Evolutionary conservation across 2,888 invertebrate species (phyloP), one percentile per base, ranked within the genome.

Genomic region (Leptinotarsa haldemani): DNA sequence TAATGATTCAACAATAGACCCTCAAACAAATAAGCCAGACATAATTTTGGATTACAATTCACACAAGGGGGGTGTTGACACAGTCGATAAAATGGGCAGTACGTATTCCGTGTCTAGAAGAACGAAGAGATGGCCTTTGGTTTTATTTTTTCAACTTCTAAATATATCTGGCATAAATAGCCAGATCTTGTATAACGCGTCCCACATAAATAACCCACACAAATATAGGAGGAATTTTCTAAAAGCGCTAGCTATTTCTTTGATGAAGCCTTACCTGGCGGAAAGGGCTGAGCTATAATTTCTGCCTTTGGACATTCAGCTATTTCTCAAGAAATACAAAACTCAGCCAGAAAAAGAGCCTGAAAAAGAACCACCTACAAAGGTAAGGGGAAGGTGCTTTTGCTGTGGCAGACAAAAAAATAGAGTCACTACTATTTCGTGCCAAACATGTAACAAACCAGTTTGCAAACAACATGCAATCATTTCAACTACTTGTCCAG

Each of bases 21-120:
- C 74, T 71, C 74, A 78, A 16, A 77, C 79, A 9, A 77, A 46
- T 50, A 79, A 80, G 22, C 74, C 76, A n/a, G 67, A 74, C 25
- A 77, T 76, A 25, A 80, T 83, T 4, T 65, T 77, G 53, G 64
- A 77, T 53, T 80, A 79, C 40, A 80, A 80, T 70, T 20, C 30
- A 15, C 75, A 61, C 5, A 82, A 83, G 79, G 80, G 80, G 18
- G 82, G 82, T 13, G 80, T 82, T 13, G 80, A 83, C 73, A 79
- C 79, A 47, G 77, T 80, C 1, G 81, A 82, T 74, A 76, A 83
- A 75, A 71, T 82, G 75, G 82, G 82, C 70, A 65, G 47, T 46
- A 75, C 73, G 12, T 83, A 82, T 72, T 76, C 75, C 9, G 80
- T 81, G 48, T 25, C 48, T 12, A 65, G 78, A 71, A 78, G 74